These are phyloP conservation scores for Pemphredon lugubris DNA, from an alignment of 2,888 invertebrate genomes.

Conservation along the genomic window DNA sequence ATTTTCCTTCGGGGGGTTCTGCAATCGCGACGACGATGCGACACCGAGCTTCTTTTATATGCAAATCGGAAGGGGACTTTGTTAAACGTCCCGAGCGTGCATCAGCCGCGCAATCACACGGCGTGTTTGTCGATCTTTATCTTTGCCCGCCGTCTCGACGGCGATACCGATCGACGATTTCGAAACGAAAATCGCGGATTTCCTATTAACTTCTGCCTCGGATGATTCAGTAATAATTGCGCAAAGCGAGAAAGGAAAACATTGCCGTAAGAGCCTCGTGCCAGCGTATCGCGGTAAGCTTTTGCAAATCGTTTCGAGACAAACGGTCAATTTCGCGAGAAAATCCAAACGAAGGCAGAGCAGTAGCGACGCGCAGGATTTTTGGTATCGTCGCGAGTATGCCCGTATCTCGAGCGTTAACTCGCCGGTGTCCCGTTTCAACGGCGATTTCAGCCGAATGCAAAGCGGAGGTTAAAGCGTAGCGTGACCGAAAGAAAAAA, in stretches of 20 bases:
- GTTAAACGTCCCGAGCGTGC: conserved; percentile 1
- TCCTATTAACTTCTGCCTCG: conserved; percentile 35
- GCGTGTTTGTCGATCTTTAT: conserved; percentile 52
- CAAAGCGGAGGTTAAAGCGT: conserved; percentile 21
- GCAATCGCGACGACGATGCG: conserved; percentile 44
- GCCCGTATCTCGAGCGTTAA: no score
- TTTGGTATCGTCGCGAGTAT: no score
- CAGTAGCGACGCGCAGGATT: no score
- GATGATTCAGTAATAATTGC: conserved; percentile 50
- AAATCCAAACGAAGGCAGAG: conserved; percentile 12
- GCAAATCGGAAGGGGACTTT: conserved; percentile 42
- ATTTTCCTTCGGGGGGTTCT: conserved; percentile 25
- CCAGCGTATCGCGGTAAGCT: no score
- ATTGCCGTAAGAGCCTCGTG: background rate
- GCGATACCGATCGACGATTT: conserved; percentile 50
- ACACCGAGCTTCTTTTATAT: conserved; percentile 62
- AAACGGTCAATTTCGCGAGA: conserved; percentile 26
- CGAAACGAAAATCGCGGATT: conserved; percentile 51
- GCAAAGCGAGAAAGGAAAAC: conserved; percentile 22
- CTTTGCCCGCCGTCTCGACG: conserved; percentile 32
- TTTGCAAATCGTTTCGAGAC: background rate
- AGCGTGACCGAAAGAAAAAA: conserved; percentile 10
- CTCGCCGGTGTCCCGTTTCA: conserved; percentile 12
- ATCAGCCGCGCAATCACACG: conserved; percentile 29
- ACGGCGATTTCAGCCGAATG: conserved; percentile 2